Evolutionary conservation across 2,888 invertebrate genomes (phyloP), one percentile per base, ranked within the genome.

Genomic region (Synergus itoensis): DNA sequence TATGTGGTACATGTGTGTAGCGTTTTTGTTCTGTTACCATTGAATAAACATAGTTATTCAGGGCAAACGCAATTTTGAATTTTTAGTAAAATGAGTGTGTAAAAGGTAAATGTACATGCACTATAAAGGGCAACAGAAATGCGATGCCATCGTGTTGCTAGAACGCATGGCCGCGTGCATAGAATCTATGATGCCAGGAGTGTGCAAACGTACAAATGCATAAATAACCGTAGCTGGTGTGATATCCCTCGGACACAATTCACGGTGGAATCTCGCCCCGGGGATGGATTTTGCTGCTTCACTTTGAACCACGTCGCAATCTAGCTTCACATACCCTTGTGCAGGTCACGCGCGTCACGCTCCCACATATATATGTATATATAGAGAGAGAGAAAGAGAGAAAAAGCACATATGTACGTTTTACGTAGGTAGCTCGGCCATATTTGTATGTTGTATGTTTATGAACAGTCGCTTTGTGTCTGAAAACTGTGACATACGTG

Each of bases 201-300:
- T 41, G 65, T 53, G 81, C 78, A 78, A 80, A 82, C 77, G 80
- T 80, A 80, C 80, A 84, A 81, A 82, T 84, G 81, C 84, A 83
- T 84, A 83, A 82, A 84, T 84, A 84, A 81, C 80, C 80, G 62
- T 48, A 53, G 78, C 69, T 62, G 77, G 45, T 75, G 79, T 60
- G 77, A 77, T 80, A 78, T 69, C 77, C 80, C 65, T 76, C 60
- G 76, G 81, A 81, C 81, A 84, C 83, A 82, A 84, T 84, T 84
- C 80, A 81, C 80, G 64, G 28, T 63, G 78, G 78, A 84, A 84
- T 84, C 82, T 83, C 81, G 78, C 84, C 83, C 83, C 75, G 79
- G 82, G 84, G 83, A 83, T 83, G 80, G 82, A 84, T 84, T 83
- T 82, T 81, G 62, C 78, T 69, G 77, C 79, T 77, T 82, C 79